These are phyloP conservation scores for Bombus sibiricus DNA, from an alignment of 1,140 invertebrate genomes.

Conservation along the genomic window DNA sequence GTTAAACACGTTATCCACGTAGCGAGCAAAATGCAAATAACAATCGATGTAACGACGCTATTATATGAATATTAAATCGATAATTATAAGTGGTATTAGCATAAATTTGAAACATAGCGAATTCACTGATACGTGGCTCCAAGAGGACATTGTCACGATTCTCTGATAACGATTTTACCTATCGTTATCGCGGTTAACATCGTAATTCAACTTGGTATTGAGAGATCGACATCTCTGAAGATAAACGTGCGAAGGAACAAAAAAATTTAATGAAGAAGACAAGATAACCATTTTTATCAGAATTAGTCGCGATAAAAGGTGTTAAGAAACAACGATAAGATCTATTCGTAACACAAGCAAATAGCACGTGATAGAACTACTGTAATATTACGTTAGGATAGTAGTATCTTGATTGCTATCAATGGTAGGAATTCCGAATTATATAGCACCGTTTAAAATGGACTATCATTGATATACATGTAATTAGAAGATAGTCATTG, in stretches of 20 bases:
- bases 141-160: background rate
- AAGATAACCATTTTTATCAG: background rate
- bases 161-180: background rate
- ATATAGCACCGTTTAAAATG: background rate
- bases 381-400: too few relatives aligned
- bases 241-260: background rate
- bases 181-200: background rate
- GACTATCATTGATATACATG: background rate
- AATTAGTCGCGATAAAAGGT: too few relatives aligned
- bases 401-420: constrained; percentile 27
- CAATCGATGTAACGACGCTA: background rate
- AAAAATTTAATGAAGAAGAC: background rate
- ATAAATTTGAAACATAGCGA: background rate
- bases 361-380: too few relatives aligned
- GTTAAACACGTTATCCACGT: background rate
- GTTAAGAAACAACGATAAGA: background rate
- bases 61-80: constrained; percentile 7
- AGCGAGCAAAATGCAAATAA: constrained; percentile 5
- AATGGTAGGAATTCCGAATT: background rate
- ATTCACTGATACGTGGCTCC: background rate
- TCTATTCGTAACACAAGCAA: too few relatives aligned
- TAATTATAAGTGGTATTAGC: constrained; percentile 5
- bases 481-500: background rate
- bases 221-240: too few relatives aligned
- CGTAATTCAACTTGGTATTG: background rate